Evolutionary conservation across 2,797 vertebrate species (phyloP), one percentile per base, ranked within the genome.

Genomic region (Prionace glauca): DNA sequence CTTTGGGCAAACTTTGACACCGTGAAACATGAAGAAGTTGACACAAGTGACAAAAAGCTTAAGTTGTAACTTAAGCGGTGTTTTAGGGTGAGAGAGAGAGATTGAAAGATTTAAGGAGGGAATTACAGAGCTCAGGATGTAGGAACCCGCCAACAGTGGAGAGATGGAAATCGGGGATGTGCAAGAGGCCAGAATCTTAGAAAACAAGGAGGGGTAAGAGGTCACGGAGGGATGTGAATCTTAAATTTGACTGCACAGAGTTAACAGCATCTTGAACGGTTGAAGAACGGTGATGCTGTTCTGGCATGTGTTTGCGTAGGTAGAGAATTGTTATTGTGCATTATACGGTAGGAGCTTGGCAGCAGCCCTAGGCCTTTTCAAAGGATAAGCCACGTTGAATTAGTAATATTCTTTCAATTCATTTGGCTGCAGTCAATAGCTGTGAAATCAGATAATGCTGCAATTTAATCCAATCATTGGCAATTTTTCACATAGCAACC

Each of bases 381-480:
- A 56, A 95, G 90, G 62, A 95, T 72, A 50, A 95, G 45, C 41
- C 71, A 60, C n/a, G 50, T 77, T 95, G 93, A 56, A 95, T 95
- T 77, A 77, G 93, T 95, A 95, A 77, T 72, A 77, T 95, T 95
- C 93, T 77, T 95, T 65, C 93, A 72, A 95, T 95, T 95, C 45
- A 95, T 95, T 95, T 77, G 72, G 93, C 71, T 95, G 29, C 71
- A 74, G 71, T 95, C 45, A 95, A 50, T 77, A 50, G 71, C 71
- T 77, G 65, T 77, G 50, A 74, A 95, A 95, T 95, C 67, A 50
- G 71, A 95, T 95, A 95, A 95, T 45, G 71, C 71, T 77, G 90
- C 90, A 67, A 74, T 77, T 95, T 95, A 95, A 95, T 72, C 93
- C 71, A 95, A 74, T 92, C 65, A 41, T 50, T 69, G 22, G 62